These are phyloP conservation scores for Sterna hirundo DNA, from an alignment of 2,113 vertebrate genomes.

Conservation along the genomic window DNA sequence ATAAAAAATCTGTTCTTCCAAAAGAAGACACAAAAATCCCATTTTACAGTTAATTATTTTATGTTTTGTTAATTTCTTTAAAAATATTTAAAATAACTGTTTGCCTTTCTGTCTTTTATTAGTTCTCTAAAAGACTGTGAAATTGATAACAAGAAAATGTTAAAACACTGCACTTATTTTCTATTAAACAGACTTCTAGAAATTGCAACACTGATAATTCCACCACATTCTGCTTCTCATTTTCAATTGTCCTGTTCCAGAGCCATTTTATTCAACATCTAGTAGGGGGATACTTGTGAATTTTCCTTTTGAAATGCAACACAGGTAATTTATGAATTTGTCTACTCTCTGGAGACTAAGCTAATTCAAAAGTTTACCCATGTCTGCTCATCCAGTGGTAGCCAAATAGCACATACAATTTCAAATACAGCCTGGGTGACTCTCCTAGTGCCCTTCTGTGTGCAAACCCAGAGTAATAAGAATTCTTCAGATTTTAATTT, in stretches of 20 bases:
- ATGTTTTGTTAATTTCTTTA: background rate
- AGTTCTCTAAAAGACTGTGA: background rate
- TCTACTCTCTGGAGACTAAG: background rate
- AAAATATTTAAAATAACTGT: background rate
- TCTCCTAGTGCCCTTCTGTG: background rate
- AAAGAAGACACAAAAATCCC: background rate
- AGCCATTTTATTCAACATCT: background rate
- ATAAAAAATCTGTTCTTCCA: background rate
- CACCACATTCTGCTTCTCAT: background rate
- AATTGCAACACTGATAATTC: background rate
- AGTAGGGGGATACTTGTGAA: background rate
- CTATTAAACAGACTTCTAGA: background rate
- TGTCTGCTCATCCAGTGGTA: background rate
- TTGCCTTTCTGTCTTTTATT: background rate
- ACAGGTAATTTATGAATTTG: background rate
- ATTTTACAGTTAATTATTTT: background rate
- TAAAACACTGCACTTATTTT: background rate
- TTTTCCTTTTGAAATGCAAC: background rate
- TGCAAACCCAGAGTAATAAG: background rate
- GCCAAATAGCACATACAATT: background rate
- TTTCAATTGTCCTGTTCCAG: background rate
- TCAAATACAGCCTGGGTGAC: background rate
- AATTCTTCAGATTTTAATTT: background rate
- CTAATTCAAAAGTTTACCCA: background rate
- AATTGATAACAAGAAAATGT: background rate